Conservation (phyloP, 1,140 invertebrate species). For the Philaenus spumarius region DNA sequence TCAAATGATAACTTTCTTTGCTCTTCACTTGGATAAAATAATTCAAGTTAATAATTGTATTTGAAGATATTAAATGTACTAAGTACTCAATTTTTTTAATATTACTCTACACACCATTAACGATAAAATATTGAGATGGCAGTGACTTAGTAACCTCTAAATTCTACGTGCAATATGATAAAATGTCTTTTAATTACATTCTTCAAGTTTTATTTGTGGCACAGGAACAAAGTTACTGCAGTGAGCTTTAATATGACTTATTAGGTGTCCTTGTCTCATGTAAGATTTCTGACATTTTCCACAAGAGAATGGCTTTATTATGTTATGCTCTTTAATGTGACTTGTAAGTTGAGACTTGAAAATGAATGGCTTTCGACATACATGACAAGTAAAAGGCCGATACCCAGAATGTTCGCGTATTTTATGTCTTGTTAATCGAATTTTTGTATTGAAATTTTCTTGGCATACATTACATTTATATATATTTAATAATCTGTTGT, state of each 20-base stretch:
- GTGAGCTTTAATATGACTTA: constrained; percentile 5
- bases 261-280: constrained; percentile 3
- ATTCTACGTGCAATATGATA: too few relatives aligned
- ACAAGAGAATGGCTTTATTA: constrained; percentile 3
- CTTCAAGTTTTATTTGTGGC: constrained; percentile 3
- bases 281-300: constrained; percentile 5
- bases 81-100: too few relatives aligned
- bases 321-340: constrained; percentile 11
- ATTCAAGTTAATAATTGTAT: too few relatives aligned
- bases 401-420: constrained; percentile 5
- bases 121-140: too few relatives aligned
- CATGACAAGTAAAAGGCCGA: constrained; percentile 9
- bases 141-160: too few relatives aligned
- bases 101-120: too few relatives aligned
- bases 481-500: not conserved
- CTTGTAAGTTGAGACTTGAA: constrained; percentile 11
- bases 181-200: too few relatives aligned
- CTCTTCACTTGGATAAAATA: too few relatives aligned
- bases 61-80: too few relatives aligned
- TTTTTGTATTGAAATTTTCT: constrained; percentile 2
- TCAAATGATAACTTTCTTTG: too few relatives aligned
- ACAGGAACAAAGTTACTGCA: not conserved
- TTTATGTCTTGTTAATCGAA: not conserved
- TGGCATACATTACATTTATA: constrained; percentile 3
- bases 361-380: constrained; percentile 9